Base-by-base conservation (phyloP, 2,888 invertebrate genomes). In the Lobophora halterata region DNA sequence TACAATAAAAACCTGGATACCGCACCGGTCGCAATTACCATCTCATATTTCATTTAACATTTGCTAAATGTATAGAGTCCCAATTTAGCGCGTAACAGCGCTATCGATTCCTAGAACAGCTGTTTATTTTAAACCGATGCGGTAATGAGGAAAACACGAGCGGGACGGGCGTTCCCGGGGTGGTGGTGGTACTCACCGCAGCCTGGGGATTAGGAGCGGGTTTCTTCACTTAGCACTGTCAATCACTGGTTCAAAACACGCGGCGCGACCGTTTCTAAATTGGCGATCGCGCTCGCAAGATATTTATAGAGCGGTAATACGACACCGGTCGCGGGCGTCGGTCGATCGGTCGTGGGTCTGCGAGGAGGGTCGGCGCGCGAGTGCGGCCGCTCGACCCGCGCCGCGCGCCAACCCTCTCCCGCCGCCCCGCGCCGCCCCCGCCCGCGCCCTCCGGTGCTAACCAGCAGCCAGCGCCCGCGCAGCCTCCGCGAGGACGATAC, bases 201-300 rank as follows among this genome's bases (percentile, higher is more conserved):
- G 66, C 56, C 45, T 62, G 57, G 64, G 55, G 51, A 58, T 56
- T 72, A 59, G 55, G 65, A 59, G 65, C 61, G 65, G 66, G 67
- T 65, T 71, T 81, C 82, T 81, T 78, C 83, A 82, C 80, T 82
- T 80, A 74, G 72, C 86, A 86, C 86, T 85, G 77, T 83, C 83
- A 86, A 87, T 85, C 86, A 87, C 86, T 83, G 83, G 81, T 79
- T 74, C 74, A 85, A 82, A 82, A 86, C 83, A 86, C 78, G 80
- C 71, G 76, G 80, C 76, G 79, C 72, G 75, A 77, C 73, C 68
- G 80, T 81, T 81, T 83, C 83, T 73, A 83, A 87, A 86, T 86
- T 80, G 86, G 86, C 81, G 81, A 79, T 79, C 78, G 80, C 79
- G 82, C 78, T 81, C 79, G 79, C 80, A 77, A 63, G 73, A 61